Evolutionary conservation across 2,113 vertebrate genomes (phyloP).

Genomic region (Paramisgurnus dabryanus): DNA sequence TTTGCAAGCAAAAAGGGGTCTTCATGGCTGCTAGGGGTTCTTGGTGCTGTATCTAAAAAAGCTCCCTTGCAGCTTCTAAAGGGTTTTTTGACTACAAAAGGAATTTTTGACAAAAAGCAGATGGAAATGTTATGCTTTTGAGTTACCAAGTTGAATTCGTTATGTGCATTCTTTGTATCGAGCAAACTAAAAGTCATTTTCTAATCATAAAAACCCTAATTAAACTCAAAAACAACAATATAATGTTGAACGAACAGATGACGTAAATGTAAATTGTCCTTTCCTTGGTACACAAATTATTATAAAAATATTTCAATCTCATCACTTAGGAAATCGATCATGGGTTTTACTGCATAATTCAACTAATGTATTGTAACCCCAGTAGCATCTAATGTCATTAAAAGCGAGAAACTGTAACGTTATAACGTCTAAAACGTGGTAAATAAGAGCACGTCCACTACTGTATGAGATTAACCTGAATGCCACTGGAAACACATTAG

Average conservation of each 20-base stretch:
- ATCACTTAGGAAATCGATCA: no score
- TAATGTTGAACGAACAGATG: no score
- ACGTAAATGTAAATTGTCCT: no score
- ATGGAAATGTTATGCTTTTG: neutral
- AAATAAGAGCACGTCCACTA: constrained; percentile 13
- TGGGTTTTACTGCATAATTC: no score
- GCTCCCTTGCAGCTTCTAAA: neutral
- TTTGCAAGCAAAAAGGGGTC: neutral
- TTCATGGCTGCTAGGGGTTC: neutral
- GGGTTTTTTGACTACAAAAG: neutral
- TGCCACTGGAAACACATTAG: constrained; percentile 24
- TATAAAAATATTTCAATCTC: no score
- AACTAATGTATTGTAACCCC: neutral
- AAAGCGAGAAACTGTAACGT: neutral
- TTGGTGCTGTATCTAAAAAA: constrained; percentile 2
- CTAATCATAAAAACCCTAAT: no score
- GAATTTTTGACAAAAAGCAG: constrained; percentile 9
- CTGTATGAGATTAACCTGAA: constrained; percentile 28
- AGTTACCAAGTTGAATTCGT: neutral
- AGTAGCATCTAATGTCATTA: constrained; percentile 11
- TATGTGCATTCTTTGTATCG: neutral
- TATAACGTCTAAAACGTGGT: neutral
- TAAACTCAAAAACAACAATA: no score
- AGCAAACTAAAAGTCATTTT: no score
- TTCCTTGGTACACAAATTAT: no score